Conservation (phyloP, 2,888 invertebrate genomes). For the Ormyrus nitidulus region DNA sequence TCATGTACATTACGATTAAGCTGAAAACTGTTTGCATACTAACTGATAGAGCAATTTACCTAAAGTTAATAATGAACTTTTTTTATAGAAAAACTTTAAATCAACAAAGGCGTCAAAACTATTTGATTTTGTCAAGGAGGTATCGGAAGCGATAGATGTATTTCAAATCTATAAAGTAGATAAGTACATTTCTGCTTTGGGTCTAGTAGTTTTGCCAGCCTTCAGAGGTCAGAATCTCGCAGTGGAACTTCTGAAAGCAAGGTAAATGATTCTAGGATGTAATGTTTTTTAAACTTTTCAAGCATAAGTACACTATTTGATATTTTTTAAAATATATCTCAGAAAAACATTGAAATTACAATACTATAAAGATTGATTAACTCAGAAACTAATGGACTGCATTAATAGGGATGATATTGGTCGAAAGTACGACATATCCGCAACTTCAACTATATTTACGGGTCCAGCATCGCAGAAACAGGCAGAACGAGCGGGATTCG, state of each 20-base stretch:
- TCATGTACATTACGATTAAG: no score
- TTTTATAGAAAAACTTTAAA: constrained; percentile 44
- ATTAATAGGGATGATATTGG: constrained; percentile 58
- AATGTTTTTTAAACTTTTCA: not conserved
- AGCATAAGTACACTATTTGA: not conserved
- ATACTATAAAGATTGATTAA: no score
- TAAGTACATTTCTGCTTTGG: constrained; percentile 68
- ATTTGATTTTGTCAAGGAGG: constrained; percentile 49
- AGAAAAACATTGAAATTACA: no score
- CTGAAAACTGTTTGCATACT: no score
- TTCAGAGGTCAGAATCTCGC: constrained; percentile 71
- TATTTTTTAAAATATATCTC: not conserved
- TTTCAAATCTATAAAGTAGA: constrained; percentile 63
- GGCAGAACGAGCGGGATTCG: constrained; percentile 64
- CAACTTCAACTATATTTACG: constrained; percentile 64
- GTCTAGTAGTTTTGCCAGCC: constrained; percentile 68
- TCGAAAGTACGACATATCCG: constrained; percentile 61
- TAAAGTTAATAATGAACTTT: not conserved
- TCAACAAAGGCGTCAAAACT: constrained; percentile 51
- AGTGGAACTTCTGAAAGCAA: constrained; percentile 62
- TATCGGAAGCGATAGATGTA: constrained; percentile 50
- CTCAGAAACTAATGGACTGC: no score
- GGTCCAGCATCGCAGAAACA: constrained; percentile 62
- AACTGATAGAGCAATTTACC: no score
- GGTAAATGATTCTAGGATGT: constrained; percentile 59